phyloP scores from a whole-genome alignment of 2,888 invertebrate species.

The Cryptus viduatorius region DNA sequence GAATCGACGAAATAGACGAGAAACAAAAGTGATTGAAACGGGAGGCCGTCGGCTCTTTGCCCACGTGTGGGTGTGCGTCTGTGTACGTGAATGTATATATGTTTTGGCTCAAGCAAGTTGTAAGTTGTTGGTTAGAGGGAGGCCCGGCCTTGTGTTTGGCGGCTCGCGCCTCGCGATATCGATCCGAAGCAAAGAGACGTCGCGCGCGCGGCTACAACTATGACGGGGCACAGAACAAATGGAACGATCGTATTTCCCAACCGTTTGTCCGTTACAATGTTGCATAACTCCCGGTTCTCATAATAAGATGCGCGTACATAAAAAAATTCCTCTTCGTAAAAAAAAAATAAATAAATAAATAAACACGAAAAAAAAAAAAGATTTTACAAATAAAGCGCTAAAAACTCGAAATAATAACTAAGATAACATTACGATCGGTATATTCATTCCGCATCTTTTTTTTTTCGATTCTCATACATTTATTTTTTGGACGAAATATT shows the following conservation, averaged over 20 bases:
- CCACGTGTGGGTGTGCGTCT: not conserved
- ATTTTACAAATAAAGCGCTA: no score
- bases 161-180: slow-evolving; percentile 65
- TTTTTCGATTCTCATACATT: no score
- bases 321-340: no score
- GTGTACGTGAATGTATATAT: not conserved
- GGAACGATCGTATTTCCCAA: slow-evolving; percentile 1
- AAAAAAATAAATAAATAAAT: no score
- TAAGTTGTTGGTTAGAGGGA: slow-evolving; percentile 50
- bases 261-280: not conserved
- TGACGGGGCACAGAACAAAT: slow-evolving; percentile 11
- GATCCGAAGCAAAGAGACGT: slow-evolving; percentile 55
- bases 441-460: no score
- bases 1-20: not conserved
- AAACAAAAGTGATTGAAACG: slow-evolving; percentile 25
- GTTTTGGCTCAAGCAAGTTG: slow-evolving; percentile 39
- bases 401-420: no score
- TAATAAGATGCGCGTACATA: no score
- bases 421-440: no score
- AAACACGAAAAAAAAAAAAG: no score
- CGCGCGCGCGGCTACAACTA: slow-evolving; percentile 42
- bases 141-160: slow-evolving; percentile 56
- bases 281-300: not conserved
- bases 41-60: slow-evolving; percentile 1
- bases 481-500: no score